These are phyloP conservation scores for Tetragonula clypearis DNA, from an alignment of 1,140 invertebrate genomes.

Conservation along the genomic window DNA sequence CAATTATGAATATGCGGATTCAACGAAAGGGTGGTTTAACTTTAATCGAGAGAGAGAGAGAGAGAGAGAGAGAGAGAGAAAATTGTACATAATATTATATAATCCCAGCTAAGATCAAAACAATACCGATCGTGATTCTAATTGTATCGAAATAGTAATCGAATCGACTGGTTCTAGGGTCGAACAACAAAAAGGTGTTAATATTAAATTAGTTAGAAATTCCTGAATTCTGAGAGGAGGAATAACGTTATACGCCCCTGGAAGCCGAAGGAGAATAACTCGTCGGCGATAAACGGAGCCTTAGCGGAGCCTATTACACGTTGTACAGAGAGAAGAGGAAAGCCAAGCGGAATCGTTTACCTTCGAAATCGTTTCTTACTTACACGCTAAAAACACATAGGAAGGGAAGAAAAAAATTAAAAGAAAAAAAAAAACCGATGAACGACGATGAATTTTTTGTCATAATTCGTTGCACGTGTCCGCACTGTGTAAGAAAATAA, in stretches of 20 bases:
- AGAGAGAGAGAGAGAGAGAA: not conserved
- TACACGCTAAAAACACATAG: slow-evolving; percentile 40
- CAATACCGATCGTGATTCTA: not conserved
- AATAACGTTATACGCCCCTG: slow-evolving; percentile 29
- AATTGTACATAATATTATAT: slow-evolving; percentile 11
- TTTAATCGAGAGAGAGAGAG: not conserved
- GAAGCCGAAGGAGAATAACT: slow-evolving; percentile 8
- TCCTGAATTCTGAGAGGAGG: slow-evolving; percentile 32
- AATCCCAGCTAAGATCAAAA: not conserved
- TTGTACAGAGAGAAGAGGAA: slow-evolving; percentile 76
- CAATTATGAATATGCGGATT: no score
- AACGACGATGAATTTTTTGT: slow-evolving; percentile 35
- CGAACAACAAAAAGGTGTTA: slow-evolving; percentile 7
- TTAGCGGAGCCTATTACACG: slow-evolving; percentile 75
- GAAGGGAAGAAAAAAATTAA: not conserved
- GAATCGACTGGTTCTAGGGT: slow-evolving; percentile 40
- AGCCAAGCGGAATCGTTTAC: slow-evolving; percentile 66
- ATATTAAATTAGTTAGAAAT: slow-evolving; percentile 41
- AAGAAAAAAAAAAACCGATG: slow-evolving; percentile 30
- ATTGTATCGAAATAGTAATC: not conserved
- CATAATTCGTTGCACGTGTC: slow-evolving; percentile 34
- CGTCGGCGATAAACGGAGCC: slow-evolving; percentile 75
- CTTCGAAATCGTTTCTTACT: slow-evolving; percentile 72
- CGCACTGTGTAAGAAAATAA: not conserved
- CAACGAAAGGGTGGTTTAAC: not conserved